A percentile compares a stretch with the other conserved stretches of the same genome.
Evolutionary conservation across 2,797 vertebrate genomes (phyloP).

Genomic region (Alcedo atthis): DNA sequence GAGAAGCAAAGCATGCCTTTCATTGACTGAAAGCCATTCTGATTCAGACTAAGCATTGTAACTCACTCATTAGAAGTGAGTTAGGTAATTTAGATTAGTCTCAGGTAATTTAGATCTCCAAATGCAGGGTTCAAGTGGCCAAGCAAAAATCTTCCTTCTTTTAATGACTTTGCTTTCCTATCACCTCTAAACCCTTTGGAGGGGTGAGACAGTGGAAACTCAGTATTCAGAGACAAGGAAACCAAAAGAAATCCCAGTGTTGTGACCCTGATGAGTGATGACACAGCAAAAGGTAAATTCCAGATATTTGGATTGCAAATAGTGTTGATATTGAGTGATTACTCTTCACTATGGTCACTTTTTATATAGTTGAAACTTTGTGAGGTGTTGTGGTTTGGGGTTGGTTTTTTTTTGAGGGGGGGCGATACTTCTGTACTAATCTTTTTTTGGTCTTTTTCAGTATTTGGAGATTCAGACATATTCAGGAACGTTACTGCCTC

Average conservation of each 20-base stretch:
- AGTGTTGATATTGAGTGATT: not conserved
- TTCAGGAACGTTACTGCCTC: not conserved
- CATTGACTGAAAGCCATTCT: not conserved
- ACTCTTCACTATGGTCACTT: not conserved
- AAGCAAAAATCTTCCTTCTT: not conserved
- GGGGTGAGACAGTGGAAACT: not conserved
- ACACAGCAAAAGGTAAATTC: not conserved
- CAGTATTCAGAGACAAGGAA: not conserved
- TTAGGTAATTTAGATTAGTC: not conserved
- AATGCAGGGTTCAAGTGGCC: not conserved
- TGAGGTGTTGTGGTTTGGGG: too few relatives aligned
- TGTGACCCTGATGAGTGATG: not conserved
- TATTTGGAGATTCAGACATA: not conserved
- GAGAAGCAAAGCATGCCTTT: not conserved
- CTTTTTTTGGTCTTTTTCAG: not conserved
- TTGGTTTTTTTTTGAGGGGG: not conserved
- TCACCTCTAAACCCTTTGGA: not conserved
- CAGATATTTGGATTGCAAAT: not conserved
- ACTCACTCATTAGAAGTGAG: not conserved
- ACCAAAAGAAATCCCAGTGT: not conserved
- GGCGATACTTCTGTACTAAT: not conserved
- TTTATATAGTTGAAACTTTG: not conserved
- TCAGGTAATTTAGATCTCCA: not conserved
- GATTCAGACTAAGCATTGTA: not conserved
- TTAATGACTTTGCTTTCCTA: not conserved